Base-by-base conservation (phyloP, 2,113 vertebrate species). In the Odontesthes bonariensis region DNA sequence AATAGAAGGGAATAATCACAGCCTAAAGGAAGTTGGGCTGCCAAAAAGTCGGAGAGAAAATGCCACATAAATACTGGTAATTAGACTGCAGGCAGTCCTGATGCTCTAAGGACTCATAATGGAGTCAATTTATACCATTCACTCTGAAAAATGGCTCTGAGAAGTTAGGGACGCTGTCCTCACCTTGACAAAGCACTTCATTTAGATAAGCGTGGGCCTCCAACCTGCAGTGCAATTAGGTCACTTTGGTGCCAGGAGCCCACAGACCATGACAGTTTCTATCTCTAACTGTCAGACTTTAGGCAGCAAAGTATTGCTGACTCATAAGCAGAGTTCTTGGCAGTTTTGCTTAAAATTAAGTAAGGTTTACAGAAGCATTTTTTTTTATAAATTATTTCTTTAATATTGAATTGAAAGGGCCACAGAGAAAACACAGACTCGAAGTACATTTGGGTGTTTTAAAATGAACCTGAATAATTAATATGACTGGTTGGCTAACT, bases 101-200 rank as follows among this genome's bases (percentile, higher is more conserved):
- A 46, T 49, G 64, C 72, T 79, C 27, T 66, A 19, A 72, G 31
- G 84, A 61, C 75, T 79, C 61, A 76, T 76, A 83, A 89, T 88
- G 69, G 56, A 89, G 72, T 73, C 38, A 5, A 69, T 61, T 70
- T 79, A 68, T 10, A 60, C 80, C 73, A 78, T 79, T 89, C 72
- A 67, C 59, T 75, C 66, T 52, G 82, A 20, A 13, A 68, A 84
- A 83, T 63, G 80, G 56, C 75, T 65, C 47, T 58, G 80, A 83
- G 84, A 83, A 83, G 84, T 82, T 69, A 78, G 33, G 83, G 73
- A 85, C 75, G 72, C 19, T 12, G 62, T 77, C 83, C 51, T 75
- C 80, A 88, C 91, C 91, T 88, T 91, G 86, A 82, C 73, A 81
- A 76, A 90, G 81, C 58, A 80, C 82, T 84, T 92, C 3, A 83